Conservation (phyloP, 2,113 vertebrate genomes). For the Xiphophorus maculatus region DNA sequence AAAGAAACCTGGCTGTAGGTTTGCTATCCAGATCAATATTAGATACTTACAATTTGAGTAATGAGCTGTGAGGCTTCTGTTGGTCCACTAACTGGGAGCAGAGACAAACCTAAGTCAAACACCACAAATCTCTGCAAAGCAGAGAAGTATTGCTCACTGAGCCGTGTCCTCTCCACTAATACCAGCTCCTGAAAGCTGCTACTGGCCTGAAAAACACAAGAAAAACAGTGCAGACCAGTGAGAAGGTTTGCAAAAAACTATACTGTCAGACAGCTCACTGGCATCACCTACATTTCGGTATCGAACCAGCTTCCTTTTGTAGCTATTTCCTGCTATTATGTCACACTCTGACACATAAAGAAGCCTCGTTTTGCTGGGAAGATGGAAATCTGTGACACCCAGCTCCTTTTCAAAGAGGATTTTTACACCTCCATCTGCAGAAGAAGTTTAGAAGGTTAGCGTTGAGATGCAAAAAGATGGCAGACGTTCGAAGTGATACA, state of each 20-base stretch:
- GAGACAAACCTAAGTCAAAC: conserved; percentile 89
- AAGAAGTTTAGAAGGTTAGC: neutral
- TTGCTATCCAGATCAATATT: neutral
- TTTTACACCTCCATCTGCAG: conserved; percentile 82
- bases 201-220: conserved; percentile 69
- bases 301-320: conserved; percentile 87
- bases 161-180: conserved; percentile 86
- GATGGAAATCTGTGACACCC: conserved; percentile 87
- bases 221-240: neutral
- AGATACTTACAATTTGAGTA: conserved; percentile 83
- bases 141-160: conserved; percentile 88
- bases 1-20: neutral
- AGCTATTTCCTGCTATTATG: conserved; percentile 85
- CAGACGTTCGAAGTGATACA: neutral
- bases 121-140: conserved; percentile 88
- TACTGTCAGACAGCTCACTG: neutral
- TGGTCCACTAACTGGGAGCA: conserved; percentile 86
- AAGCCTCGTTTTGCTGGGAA: conserved; percentile 85
- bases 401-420: conserved; percentile 85
- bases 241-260: neutral
- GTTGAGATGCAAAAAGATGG: no score
- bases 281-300: conserved; percentile 88
- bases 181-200: conserved; percentile 82
- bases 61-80: conserved; percentile 88
- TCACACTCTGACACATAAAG: conserved; percentile 92